These are phyloP conservation scores for Cotesia chilonis DNA, from an alignment of 1,140 invertebrate genomes.

Conservation along the genomic window DNA sequence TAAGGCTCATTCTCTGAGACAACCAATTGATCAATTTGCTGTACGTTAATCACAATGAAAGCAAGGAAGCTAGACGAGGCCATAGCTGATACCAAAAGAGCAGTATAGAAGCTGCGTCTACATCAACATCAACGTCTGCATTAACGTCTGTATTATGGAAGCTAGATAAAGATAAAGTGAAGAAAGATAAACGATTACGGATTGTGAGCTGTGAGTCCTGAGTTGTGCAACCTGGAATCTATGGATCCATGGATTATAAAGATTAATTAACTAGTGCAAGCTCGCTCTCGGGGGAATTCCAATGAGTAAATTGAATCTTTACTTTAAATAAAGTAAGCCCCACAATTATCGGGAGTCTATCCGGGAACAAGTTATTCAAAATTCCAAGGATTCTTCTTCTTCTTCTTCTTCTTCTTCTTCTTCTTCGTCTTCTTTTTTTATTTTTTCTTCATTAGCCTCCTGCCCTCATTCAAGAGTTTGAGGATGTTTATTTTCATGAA, in stretches of 20 bases:
- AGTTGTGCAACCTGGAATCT: conserved; percentile 31
- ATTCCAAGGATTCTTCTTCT: not conserved
- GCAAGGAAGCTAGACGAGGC: too few relatives aligned
- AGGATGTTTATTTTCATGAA: too few relatives aligned
- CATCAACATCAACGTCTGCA: too few relatives aligned
- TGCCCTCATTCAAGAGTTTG: too few relatives aligned
- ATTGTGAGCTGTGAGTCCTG: conserved; percentile 6
- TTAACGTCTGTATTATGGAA: not conserved
- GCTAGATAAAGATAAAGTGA: conserved; percentile 34
- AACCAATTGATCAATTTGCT: not conserved
- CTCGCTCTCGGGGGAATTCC: conserved; percentile 26
- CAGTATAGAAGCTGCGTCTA: too few relatives aligned
- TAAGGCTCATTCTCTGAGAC: conserved; percentile 1
- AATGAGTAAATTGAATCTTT: conserved; percentile 47
- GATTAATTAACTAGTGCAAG: conserved; percentile 50
- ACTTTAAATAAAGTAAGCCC: conserved; percentile 34
- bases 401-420: not conserved
- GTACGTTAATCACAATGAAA: conserved; percentile 10
- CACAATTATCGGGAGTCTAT: conserved; percentile 25
- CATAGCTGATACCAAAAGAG: too few relatives aligned
- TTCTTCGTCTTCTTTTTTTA: not conserved
- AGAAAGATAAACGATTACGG: conserved; percentile 23
- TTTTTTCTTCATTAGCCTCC: not conserved
- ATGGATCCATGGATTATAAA: conserved; percentile 47
- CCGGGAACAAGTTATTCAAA: conserved; percentile 23